Base-by-base conservation (phyloP, 2,797 vertebrate genomes). In the Cynodonichthys magdalenae region DNA sequence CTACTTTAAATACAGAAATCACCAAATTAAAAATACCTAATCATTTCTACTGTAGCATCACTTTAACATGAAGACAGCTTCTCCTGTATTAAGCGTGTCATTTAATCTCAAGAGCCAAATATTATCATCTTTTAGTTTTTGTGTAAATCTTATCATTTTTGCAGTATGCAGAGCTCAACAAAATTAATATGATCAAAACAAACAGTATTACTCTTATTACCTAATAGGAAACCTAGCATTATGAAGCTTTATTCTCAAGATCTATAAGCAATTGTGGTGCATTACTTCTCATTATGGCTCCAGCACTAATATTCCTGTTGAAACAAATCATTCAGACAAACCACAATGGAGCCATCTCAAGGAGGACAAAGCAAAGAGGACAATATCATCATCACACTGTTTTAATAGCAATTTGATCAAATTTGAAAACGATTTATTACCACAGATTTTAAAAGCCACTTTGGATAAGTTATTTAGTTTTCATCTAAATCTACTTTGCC, bases 221-320 rank as follows among this genome's bases (percentile, higher is more conserved):
- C 86, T 83, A 59, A 66, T 76, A 87, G 82, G 71, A 70, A 86
- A 72, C 71, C 72, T 66, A 56, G 81, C 71, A 84, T 89, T 86
- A 89, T 90, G 76, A 90, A 84, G 82, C 86, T 90, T 87, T 92
- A 93, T 91, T 86, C 85, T 64, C 53, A 69, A 75, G 89, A 92
- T 92, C 88, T 84, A 80, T 89, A 91, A 83, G 90, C 91, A 92
- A 92, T 92, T 89, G 85, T 73, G 71, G 58, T 74, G 85, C 72
- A 84, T 91, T 90, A 86, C 74, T 73, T 84, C 82, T 92, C 92
- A 93, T 93, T 92, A 92, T 77, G 77, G 87, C 80, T 64, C 79
- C 74, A 76, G 82, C 89, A 90, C 76, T 87, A 84, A 90, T 91
- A 93, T 93, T 92, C 90, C 90, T 81, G 74, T 91, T 93, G 92